phyloP scores from a whole-genome alignment of 2,113 vertebrate genomes.

The Corythoichthys intestinalis region DNA sequence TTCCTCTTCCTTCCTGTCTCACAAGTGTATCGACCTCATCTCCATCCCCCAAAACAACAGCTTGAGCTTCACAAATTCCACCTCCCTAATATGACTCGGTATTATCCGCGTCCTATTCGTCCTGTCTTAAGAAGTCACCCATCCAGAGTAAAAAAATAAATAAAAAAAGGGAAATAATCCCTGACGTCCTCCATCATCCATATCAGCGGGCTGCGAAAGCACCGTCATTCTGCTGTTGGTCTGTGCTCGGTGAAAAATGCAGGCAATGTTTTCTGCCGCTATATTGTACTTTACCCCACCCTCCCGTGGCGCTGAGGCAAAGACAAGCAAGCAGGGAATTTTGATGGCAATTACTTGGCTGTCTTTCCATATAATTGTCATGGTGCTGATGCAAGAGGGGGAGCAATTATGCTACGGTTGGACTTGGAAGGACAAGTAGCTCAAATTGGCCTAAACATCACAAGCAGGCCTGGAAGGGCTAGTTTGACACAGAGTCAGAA shows the following conservation, averaged over 20 bases:
- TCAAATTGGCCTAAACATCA: conserved; percentile 16
- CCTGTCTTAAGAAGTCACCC: conserved; percentile 28
- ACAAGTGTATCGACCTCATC: conserved; percentile 24
- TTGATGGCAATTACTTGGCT: conserved; percentile 68
- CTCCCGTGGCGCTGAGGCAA: conserved; percentile 35
- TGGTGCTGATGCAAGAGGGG: conserved; percentile 46
- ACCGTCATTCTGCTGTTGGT: conserved; percentile 42
- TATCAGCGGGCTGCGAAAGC: conserved; percentile 34
- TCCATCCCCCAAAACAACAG: conserved; percentile 15
- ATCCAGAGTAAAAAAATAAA: conserved; percentile 2
- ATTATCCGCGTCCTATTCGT: conserved; percentile 16
- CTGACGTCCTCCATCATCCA: conserved; percentile 19
- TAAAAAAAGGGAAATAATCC: neutral
- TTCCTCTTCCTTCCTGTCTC: conserved; percentile 34
- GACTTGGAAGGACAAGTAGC: conserved; percentile 43
- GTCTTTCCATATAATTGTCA: conserved; percentile 54
- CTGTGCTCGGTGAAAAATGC: conserved; percentile 50
- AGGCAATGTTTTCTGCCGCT: conserved; percentile 58
- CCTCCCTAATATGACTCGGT: neutral
- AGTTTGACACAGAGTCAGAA: conserved; percentile 13
- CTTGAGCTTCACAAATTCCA: conserved; percentile 22
- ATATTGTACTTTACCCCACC: conserved; percentile 53
- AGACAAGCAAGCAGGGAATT: conserved; percentile 54
- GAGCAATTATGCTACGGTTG: conserved; percentile 39
- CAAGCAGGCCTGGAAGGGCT: conserved; percentile 13